Percentiles rank a stretch among this genome's conserved stretches.
These are phyloP conservation scores for Garrulus glandarius DNA, from an alignment of 2,797 vertebrate species.

Conservation along the genomic window DNA sequence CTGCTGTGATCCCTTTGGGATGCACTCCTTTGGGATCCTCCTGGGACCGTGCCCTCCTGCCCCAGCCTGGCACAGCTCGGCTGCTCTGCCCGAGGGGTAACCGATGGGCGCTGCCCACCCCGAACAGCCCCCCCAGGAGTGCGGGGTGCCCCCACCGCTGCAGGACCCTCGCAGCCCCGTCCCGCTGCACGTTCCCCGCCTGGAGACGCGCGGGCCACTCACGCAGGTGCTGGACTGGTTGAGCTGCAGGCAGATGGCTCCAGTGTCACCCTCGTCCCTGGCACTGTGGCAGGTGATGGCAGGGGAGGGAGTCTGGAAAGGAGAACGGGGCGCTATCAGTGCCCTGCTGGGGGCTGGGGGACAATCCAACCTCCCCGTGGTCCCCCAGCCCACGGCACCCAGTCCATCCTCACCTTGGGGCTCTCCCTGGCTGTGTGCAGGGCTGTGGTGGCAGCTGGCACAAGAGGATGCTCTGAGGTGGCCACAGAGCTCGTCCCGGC, in stretches of 20 bases:
- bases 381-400: not conserved
- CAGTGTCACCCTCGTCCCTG: slow-evolving; percentile 7
- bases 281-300: slow-evolving; percentile 32
- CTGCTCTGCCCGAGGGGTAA: not conserved
- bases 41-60: not conserved
- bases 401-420: not conserved
- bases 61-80: not conserved
- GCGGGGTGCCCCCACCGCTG: not conserved
- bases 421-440: rapidly evolving
- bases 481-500: rapidly evolving
- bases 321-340: not conserved
- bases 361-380: rapidly evolving
- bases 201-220: slow-evolving; percentile 2
- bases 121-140: rapidly evolving
- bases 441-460: rapidly evolving
- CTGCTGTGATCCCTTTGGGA: not conserved
- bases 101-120: rapidly evolving
- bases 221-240: slow-evolving; percentile 64
- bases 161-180: not conserved
- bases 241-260: slow-evolving; percentile 69
- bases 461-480: rapidly evolving
- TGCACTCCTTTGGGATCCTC: not conserved
- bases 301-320: not conserved
- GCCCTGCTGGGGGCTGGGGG: rapidly evolving
- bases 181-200: rapidly evolving